Base-by-base conservation (phyloP, 1,140 invertebrate species). In the Drosophila lowei region DNA sequence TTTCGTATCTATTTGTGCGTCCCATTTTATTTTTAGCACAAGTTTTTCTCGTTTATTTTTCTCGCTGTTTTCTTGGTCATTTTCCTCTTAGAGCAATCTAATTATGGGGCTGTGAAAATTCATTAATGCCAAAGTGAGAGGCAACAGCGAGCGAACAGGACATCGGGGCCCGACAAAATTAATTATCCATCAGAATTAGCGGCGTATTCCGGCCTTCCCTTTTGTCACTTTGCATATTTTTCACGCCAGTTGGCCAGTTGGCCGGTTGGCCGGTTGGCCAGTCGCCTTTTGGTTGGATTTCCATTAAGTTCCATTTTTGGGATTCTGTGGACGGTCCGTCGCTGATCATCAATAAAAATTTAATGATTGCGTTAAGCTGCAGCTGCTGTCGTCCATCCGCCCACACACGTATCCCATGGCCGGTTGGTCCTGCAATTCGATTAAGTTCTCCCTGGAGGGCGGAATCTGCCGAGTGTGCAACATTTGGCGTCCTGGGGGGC, bases 141-240 rank as follows among this genome's bases (percentile, higher is more conserved):
- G 13, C 34, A 38, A 38, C 30, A 30, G 9, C 30, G 8, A 30
- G 30, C 3, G 30, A 30, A 30, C 30, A 30, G 8, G 56, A 25
- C 18, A 44, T 1, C 9, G 71, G 77, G 38, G 57, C 77, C 67
- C 63, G 65, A 67, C 57, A 74, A 80, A 86, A 85, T 85, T 85
- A 85, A 85, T 85, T 85, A 86, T 86, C 81, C 77, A 66, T 85
- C 68, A 64, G 80, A 71, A 85, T 79, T 79, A 85, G 80, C 60
- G 63, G 18, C 56, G 62, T 63, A 58, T 64, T 46, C 34, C 34
- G 34, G 57, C 55, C 52, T 75, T 61, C 66, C 25, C 49, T 38
- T 55, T 42, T 74, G 81, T 81, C 81, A 70, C 47, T 85, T 80
- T 86, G 81, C 77, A 85, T 85, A 85, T 86, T 85, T 58, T 81